These are phyloP conservation scores for Sceloporus undulatus DNA, from an alignment of 2,113 vertebrate species.

Conservation along the genomic window DNA sequence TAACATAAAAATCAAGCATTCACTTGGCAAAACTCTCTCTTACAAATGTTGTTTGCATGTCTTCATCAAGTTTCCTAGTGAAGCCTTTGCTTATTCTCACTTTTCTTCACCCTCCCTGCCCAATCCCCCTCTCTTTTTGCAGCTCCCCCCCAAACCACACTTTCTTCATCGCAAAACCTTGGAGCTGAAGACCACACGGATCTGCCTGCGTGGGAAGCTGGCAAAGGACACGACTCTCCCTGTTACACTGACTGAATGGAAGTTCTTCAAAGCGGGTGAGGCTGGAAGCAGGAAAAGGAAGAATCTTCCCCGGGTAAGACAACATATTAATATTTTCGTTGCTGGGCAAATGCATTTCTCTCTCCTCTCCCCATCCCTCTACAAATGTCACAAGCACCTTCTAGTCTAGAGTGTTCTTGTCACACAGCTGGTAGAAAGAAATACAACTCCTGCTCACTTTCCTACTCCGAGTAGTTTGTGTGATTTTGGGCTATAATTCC, in stretches of 20 bases:
- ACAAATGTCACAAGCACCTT: not conserved
- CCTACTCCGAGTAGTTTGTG: not conserved
- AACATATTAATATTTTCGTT: conserved; percentile 6
- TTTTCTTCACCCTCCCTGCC: not conserved
- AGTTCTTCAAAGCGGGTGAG: conserved; percentile 80
- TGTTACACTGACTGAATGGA: conserved; percentile 80
- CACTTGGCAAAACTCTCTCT: not conserved
- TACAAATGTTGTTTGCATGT: not conserved
- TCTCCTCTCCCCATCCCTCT: not conserved
- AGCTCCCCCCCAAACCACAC: conserved; percentile 86
- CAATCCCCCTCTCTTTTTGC: conserved; percentile 31
- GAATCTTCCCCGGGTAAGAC: conserved; percentile 79
- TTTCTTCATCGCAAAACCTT: conserved; percentile 80
- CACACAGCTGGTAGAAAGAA: not conserved
- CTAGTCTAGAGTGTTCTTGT: not conserved
- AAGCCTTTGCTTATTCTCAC: not conserved
- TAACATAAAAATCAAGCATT: not conserved
- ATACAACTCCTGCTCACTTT: not conserved
- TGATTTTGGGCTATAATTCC: not conserved
- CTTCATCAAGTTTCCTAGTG: not conserved
- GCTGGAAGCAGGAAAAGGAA: conserved; percentile 74
- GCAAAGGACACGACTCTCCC: conserved; percentile 80
- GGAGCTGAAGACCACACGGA: conserved; percentile 75
- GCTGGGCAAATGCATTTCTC: not conserved
- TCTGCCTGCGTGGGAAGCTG: conserved; percentile 65